Evolutionary conservation across 2,888 invertebrate genomes (phyloP), one percentile per base, ranked within the genome.

Genomic region (Sturmia bella): DNA sequence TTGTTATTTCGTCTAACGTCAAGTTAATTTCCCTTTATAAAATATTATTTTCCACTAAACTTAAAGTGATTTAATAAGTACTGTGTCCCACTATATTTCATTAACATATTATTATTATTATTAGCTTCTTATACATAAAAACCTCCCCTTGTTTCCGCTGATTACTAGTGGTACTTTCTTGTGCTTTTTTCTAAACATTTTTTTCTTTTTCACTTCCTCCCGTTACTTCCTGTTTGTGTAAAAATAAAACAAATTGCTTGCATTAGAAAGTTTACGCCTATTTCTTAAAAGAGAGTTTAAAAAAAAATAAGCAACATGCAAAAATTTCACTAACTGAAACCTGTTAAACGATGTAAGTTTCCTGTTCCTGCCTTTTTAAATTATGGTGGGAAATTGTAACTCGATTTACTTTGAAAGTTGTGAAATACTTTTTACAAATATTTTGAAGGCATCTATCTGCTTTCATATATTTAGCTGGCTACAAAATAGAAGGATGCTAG

Each of bases 121-220:
- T 37, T 56, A 17, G 6, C n/a, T 27, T 27, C 2, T 64, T 39
- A 21, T 21, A 61, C 27, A 37, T 41, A 69, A 59, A 69, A 54
- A 78, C 74, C 82, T 75, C 82, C 82, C 70, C 74, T 75, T 59
- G 27, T 59, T 66, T 82, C 82, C 82, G 82, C 70, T 82, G 48
- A 78, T 70, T 82, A 70, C 78, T 78, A 82, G 74, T 82, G 37
- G 19, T 17, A 70, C 54, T 69, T 76, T 61, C 69, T 61, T 45
- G n/a, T 43, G n/a, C 41, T 27, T 19, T 41, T 27, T 78, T 24
- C 45, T 3, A 32, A 39, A 12, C 19, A 37, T 63, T 27, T 32
- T 7, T 5, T 32, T 32, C 9, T 7, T 11, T 13, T 56, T n/a
- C n/a, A 76, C 52, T 77, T 76, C 72, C 72, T 61, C 68, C 63